Evolutionary conservation across 2,797 vertebrate genomes (phyloP).

Genomic region (Thalassophryne amazonica): DNA sequence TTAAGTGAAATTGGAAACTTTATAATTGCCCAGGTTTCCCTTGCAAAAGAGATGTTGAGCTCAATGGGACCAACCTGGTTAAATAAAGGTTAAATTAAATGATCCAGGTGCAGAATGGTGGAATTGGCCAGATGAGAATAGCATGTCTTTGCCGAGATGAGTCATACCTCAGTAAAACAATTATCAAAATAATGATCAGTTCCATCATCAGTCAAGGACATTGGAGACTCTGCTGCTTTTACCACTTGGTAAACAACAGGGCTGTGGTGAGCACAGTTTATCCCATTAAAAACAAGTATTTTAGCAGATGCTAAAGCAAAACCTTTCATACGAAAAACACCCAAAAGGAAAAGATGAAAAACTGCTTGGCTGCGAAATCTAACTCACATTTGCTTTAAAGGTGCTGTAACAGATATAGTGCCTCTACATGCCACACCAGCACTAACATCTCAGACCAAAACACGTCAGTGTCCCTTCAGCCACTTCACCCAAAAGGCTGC

Average conservation of each 20-base stretch:
- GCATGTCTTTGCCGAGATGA: neutral
- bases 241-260: conserved; percentile 1
- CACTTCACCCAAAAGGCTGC: no score
- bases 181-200: conserved; percentile 11
- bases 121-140: neutral
- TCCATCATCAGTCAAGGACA: conserved; percentile 9
- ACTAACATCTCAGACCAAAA: no score
- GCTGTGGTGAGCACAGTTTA: neutral
- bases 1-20: no score
- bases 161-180: neutral
- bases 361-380: neutral
- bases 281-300: conserved; percentile 1
- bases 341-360: neutral
- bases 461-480: no score
- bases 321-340: neutral
- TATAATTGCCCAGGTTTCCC: no score
- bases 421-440: no score
- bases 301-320: conserved; percentile 1
- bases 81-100: no score
- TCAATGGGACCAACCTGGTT: no score
- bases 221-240: conserved; percentile 7
- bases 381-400: no score
- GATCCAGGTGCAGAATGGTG: neutral
- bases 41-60: no score
- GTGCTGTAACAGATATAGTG: no score